Evolutionary conservation across 2,797 vertebrate genomes (phyloP).

Genomic region (Pipistrellus nathusii): DNA sequence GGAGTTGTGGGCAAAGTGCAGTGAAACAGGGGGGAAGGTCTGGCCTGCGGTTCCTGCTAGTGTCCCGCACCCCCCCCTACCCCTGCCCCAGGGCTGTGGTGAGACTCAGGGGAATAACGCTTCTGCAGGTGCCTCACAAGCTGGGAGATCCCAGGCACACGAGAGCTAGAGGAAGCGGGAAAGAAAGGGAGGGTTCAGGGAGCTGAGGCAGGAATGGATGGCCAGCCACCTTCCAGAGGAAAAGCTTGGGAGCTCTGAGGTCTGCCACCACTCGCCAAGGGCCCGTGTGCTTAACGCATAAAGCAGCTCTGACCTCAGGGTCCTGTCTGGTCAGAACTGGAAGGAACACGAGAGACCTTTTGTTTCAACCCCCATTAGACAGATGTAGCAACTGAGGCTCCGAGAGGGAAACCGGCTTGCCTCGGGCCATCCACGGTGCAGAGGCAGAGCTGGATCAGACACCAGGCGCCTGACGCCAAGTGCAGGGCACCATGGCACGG

Average conservation of each 20-base stretch:
- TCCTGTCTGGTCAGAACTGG: neutral
- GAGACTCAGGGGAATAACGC: neutral
- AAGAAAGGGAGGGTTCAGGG: neutral
- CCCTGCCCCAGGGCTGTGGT: neutral
- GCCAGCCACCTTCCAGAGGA: neutral
- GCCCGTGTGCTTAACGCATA: neutral
- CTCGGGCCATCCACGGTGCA: neutral
- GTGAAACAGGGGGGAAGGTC: neutral
- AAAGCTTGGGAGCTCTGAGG: neutral
- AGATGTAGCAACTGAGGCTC: neutral
- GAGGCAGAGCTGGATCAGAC: neutral
- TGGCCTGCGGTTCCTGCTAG: fast-evolving
- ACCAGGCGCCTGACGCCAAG: neutral
- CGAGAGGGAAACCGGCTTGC: neutral
- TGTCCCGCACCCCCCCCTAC: neutral
- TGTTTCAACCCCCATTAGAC: neutral
- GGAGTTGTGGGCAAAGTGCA: neutral
- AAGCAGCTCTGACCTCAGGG: neutral
- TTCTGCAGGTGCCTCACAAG: neutral
- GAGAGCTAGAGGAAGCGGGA: neutral
- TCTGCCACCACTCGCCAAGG: neutral
- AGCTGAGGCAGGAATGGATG: neutral
- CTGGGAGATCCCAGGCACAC: neutral
- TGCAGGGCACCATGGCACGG: neutral
- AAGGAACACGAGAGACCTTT: neutral